Percentiles rank a stretch among this genome's conserved stretches.
Conservation (phyloP, 2,797 vertebrate genomes). For the Morelia viridis region DNA sequence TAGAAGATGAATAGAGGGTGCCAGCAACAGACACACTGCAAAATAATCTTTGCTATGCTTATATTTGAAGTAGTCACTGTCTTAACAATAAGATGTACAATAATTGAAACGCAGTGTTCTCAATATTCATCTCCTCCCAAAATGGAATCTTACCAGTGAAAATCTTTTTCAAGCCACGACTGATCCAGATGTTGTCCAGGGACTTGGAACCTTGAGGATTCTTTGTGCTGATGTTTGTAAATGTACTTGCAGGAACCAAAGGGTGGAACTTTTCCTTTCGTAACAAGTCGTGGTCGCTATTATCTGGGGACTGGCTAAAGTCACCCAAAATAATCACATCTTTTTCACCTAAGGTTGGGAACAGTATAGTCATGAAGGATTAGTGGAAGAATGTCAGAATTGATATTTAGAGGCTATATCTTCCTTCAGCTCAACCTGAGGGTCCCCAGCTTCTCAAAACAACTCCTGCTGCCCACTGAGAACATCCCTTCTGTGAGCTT, state of each 20-base stretch:
- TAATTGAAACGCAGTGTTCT: not conserved
- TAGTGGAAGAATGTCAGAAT: not conserved
- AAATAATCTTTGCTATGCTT: not conserved
- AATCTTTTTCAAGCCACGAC: conserved; percentile 85
- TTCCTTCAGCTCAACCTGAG: not conserved
- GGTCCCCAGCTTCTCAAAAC: not conserved
- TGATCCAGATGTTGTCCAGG: conserved; percentile 95
- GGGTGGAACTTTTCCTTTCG: conserved; percentile 87
- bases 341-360: conserved; percentile 79
- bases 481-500: not conserved
- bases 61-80: not conserved
- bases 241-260: conserved; percentile 81
- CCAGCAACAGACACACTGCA: not conserved
- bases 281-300: conserved; percentile 81
- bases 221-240: conserved; percentile 95
- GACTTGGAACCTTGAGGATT: conserved; percentile 87
- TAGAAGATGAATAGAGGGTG: not conserved
- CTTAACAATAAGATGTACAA: not conserved
- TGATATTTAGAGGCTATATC: not conserved
- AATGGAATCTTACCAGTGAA: conserved; percentile 80
- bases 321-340: conserved; percentile 88
- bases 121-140: not conserved
- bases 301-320: conserved; percentile 85
- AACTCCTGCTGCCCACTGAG: not conserved
- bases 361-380: not conserved